A percentile compares a stretch with the other conserved stretches of the same genome.
Evolutionary conservation across 2,888 invertebrate genomes (phyloP).

Genomic region (Xestia rhomboidea): DNA sequence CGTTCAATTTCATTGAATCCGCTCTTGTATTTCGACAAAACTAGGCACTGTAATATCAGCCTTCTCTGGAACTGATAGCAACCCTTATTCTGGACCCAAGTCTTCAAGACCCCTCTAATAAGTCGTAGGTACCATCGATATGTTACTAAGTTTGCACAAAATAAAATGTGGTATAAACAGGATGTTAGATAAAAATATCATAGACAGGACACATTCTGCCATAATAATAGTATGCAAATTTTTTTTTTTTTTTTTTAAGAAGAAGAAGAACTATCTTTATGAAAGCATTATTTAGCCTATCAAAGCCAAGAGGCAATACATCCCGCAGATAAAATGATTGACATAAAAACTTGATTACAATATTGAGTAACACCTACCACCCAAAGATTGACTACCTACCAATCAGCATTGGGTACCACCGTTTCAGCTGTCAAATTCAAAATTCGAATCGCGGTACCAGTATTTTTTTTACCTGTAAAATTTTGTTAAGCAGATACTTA

Average conservation of each 20-base stretch:
- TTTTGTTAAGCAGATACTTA: background rate
- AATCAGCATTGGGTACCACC: background rate
- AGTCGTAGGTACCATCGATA: background rate
- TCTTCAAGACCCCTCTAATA: too few relatives aligned
- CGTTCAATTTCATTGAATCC: background rate
- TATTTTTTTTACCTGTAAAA: too few relatives aligned
- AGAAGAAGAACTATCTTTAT: background rate
- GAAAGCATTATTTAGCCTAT: constrained; percentile 9
- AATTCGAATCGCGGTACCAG: constrained; percentile 14
- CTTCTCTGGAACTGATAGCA: background rate
- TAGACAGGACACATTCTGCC: too few relatives aligned
- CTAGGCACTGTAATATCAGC: background rate
- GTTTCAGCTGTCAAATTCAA: constrained; percentile 42
- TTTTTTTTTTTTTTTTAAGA: too few relatives aligned
- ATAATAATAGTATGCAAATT: too few relatives aligned
- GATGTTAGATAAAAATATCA: too few relatives aligned
- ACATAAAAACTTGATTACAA: constrained; percentile 23
- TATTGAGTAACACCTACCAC: constrained; percentile 29
- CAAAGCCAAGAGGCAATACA: background rate
- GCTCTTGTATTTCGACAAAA: background rate
- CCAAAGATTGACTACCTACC: constrained; percentile 13
- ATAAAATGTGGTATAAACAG: too few relatives aligned
- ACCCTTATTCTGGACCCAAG: too few relatives aligned
- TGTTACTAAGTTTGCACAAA: too few relatives aligned
- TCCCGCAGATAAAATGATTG: background rate